Conservation (phyloP, 2,888 invertebrate genomes). For the Archaeoteleia sp. region DNA sequence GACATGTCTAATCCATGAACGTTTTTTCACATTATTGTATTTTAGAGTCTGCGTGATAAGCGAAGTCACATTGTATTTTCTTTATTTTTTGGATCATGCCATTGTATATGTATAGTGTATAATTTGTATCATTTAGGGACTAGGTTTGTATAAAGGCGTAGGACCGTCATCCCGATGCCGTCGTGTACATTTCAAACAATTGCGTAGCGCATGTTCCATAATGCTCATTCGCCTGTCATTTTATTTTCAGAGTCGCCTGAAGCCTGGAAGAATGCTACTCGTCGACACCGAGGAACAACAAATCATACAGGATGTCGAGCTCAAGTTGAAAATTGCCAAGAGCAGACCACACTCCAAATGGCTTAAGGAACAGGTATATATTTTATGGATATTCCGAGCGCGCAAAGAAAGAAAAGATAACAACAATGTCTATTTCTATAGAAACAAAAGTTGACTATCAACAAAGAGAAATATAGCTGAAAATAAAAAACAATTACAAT, state of each 20-base stretch:
- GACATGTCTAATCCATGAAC: slow-evolving; percentile 52
- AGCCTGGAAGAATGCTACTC: slow-evolving; percentile 98
- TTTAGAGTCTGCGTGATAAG: slow-evolving; percentile 50
- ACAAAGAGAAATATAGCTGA: too few species aligned
- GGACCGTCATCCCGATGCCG: slow-evolving; percentile 70
- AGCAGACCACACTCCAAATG: slow-evolving; percentile 93
- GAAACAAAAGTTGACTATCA: too few species aligned
- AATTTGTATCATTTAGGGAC: slow-evolving; percentile 69
- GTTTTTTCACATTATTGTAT: slow-evolving; percentile 55
- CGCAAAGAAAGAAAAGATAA: too few species aligned
- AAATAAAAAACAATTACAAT: too few species aligned
- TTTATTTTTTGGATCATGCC: slow-evolving; percentile 67
- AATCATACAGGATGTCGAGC: slow-evolving; percentile 94
- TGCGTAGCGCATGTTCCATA: slow-evolving; percentile 56
- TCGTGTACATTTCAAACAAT: slow-evolving; percentile 61
- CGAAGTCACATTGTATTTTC: slow-evolving; percentile 65
- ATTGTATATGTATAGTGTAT: slow-evolving; percentile 64
- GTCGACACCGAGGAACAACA: slow-evolving; percentile 94
- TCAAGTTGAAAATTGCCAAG: slow-evolving; percentile 91
- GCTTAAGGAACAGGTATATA: slow-evolving; percentile 90
- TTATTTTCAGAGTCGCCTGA: slow-evolving; percentile 89
- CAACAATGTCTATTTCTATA: too few species aligned
- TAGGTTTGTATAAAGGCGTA: slow-evolving; percentile 72
- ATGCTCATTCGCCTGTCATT: slow-evolving; percentile 62
- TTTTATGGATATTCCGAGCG: slow-evolving; percentile 21